A percentile compares a stretch with the other conserved stretches of the same genome.
phyloP scores from a whole-genome alignment of 2,888 invertebrate species.

The Diarsia brunnea region DNA sequence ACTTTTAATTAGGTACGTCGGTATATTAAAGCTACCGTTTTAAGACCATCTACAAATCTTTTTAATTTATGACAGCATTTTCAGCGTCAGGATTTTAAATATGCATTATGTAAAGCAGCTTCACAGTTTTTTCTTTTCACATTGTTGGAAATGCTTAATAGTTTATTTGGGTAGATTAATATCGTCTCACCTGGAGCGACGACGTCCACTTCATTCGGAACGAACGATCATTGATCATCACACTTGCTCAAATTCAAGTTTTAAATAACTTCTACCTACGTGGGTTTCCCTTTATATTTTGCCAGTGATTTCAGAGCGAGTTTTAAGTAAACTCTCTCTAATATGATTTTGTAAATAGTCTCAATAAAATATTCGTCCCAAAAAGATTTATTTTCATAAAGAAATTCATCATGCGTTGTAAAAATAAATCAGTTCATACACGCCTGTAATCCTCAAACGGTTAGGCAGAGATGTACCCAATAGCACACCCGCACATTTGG shows the following conservation, averaged over 20 bases:
- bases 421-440: neutral
- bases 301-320: neutral
- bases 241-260: neutral
- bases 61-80: constrained; percentile 22
- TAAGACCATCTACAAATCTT: constrained; percentile 3
- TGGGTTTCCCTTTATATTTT: neutral
- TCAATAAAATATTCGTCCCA: neutral
- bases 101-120: constrained; percentile 11
- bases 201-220: neutral
- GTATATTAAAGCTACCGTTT: constrained; percentile 19
- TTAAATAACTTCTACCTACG: neutral
- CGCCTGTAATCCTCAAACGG: too few species aligned
- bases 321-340: neutral
- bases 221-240: neutral
- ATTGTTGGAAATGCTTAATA: constrained; percentile 3
- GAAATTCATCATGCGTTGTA: neutral
- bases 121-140: neutral
- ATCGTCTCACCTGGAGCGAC: neutral
- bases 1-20: constrained; percentile 46
- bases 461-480: too few species aligned
- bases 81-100: constrained; percentile 18
- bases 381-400: neutral
- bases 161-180: constrained; percentile 1
- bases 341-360: neutral
- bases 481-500: too few species aligned